These are phyloP conservation scores for Cryptus armator DNA, from an alignment of 2,888 invertebrate genomes.

Conservation along the genomic window DNA sequence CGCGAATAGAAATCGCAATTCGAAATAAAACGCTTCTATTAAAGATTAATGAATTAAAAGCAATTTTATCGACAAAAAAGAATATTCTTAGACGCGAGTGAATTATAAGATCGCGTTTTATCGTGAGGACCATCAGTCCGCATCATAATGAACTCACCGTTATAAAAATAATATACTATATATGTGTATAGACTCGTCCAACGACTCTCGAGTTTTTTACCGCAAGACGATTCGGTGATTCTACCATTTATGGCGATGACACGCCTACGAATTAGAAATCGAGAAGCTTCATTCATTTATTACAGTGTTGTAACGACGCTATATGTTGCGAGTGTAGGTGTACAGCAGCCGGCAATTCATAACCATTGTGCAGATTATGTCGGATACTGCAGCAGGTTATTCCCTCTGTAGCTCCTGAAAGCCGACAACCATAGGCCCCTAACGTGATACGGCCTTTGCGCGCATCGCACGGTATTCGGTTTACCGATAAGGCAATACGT, in stretches of 20 bases:
- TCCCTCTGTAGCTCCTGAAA: neutral
- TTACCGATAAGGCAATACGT: neutral
- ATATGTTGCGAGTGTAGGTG: neutral
- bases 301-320: neutral
- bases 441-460: neutral
- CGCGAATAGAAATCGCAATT: neutral
- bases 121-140: neutral
- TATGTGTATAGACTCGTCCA: neutral
- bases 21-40: neutral
- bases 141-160: neutral
- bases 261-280: slow-evolving; percentile 25
- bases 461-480: neutral
- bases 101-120: neutral
- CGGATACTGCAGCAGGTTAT: neutral
- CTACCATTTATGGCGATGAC: slow-evolving; percentile 8
- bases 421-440: neutral
- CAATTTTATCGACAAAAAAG: neutral
- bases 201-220: neutral
- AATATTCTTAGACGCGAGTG: neutral
- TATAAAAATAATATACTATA: neutral
- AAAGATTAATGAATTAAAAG: neutral
- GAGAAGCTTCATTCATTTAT: neutral
- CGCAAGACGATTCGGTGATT: neutral
- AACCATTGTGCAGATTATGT: neutral
- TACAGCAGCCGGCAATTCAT: neutral